A percentile compares a stretch with the other conserved stretches of the same genome.
These are phyloP conservation scores for Typhlomys cinereus DNA, from an alignment of 2,113 vertebrate species.

Conservation along the genomic window DNA sequence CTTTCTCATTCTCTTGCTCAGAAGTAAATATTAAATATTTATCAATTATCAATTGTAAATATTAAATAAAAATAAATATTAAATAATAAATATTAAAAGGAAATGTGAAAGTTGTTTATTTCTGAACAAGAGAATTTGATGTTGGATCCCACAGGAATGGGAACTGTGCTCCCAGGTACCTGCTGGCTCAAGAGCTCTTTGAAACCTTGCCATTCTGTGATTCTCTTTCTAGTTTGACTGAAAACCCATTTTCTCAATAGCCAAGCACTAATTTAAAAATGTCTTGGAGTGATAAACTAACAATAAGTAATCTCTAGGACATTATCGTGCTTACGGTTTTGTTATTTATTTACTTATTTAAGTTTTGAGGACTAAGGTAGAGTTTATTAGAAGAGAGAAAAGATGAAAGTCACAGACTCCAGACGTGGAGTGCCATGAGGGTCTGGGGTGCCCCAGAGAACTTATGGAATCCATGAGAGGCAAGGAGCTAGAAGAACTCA, in stretches of 20 bases:
- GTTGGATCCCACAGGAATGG: neutral
- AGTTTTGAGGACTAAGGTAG: too few relatives aligned
- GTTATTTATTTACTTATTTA: neutral
- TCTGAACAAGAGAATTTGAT: neutral
- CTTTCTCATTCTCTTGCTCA: too few relatives aligned
- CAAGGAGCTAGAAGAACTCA: too few relatives aligned
- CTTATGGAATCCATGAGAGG: too few relatives aligned
- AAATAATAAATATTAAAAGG: too few relatives aligned
- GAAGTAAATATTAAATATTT: too few relatives aligned
- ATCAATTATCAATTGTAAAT: too few relatives aligned
- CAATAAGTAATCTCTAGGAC: neutral
- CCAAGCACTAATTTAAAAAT: constrained; percentile 46
- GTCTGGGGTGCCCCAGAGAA: neutral
- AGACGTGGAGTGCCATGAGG: too few relatives aligned
- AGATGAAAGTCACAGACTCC: too few relatives aligned
- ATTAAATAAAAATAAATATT: too few relatives aligned
- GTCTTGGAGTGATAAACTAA: neutral
- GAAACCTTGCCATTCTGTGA: constrained; percentile 8
- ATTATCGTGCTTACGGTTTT: neutral
- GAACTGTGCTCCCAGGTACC: neutral
- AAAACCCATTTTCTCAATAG: constrained; percentile 24
- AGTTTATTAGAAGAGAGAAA: too few relatives aligned
- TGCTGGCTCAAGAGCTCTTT: neutral
- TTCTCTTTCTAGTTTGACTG: neutral
- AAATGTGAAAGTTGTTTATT: constrained; percentile 16